Evolutionary conservation across 1,140 invertebrate genomes (phyloP).

Genomic region (Ectropis grisescens): DNA sequence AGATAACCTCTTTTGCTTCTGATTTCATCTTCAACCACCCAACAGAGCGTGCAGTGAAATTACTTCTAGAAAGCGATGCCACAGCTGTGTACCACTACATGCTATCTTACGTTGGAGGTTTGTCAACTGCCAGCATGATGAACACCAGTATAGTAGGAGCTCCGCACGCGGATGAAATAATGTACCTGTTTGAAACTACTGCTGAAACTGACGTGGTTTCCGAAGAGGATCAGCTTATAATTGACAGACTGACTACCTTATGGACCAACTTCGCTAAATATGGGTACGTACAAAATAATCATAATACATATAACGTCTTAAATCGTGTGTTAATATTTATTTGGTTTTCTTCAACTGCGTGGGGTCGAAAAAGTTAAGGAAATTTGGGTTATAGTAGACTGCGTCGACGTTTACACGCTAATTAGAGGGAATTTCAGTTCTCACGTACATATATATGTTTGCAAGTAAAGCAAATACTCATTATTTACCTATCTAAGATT

Average conservation of each 20-base stretch:
- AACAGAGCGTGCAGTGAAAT: conserved; percentile 12
- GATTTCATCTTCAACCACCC: conserved; percentile 20
- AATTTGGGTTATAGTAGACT: no score
- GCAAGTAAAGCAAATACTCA: no score
- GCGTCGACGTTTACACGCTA: no score
- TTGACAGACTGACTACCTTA: conserved; percentile 21
- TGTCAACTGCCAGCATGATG: conserved; percentile 5
- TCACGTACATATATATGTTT: no score
- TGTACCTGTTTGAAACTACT: conserved; percentile 18
- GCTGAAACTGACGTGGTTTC: background rate
- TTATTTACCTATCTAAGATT: no score
- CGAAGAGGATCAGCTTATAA: conserved; percentile 11
- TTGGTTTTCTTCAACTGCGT: no score
- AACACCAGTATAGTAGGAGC: conserved; percentile 9
- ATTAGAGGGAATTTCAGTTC: no score
- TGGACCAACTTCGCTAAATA: conserved; percentile 30
- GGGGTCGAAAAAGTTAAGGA: no score
- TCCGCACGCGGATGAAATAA: conserved; percentile 21
- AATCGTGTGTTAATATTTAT: no score
- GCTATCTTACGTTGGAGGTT: conserved; percentile 19
- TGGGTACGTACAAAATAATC: conserved; percentile 18
- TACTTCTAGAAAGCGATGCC: conserved; percentile 9
- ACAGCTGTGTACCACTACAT: conserved; percentile 20
- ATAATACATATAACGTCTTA: no score
- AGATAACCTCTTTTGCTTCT: conserved; percentile 13